A percentile compares a stretch with the other conserved stretches of the same genome.
phyloP scores from a whole-genome alignment of 2,888 invertebrate species.

The Xanthia icteritia region DNA sequence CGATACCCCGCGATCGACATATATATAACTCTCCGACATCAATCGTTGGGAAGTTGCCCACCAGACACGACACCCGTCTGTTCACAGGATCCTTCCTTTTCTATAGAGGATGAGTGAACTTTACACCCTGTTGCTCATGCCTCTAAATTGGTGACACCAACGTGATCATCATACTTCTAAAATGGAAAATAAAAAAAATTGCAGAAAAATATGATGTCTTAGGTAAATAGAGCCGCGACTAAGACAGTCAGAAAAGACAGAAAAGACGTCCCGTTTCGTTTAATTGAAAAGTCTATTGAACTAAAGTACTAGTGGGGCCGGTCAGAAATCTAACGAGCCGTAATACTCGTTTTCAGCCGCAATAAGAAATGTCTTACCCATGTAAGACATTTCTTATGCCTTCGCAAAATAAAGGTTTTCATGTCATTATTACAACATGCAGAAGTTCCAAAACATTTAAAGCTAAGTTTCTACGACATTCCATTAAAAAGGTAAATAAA shows the following conservation, averaged over 20 bases:
- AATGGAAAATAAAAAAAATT: not conserved
- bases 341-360: not conserved
- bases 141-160: too few species aligned
- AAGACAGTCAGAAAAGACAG: too few species aligned
- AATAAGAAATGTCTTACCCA: too few species aligned
- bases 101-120: too few species aligned
- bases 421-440: not conserved
- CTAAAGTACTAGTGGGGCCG: not conserved
- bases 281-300: not conserved
- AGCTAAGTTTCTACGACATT: not conserved
- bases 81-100: too few species aligned
- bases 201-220: not conserved
- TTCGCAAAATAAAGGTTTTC: not conserved
- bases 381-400: not conserved
- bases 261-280: not conserved
- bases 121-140: too few species aligned
- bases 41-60: too few species aligned
- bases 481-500: constrained; percentile 11
- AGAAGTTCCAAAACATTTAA: not conserved
- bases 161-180: too few species aligned
- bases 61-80: too few species aligned
- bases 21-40: too few species aligned
- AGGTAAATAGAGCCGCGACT: not conserved
- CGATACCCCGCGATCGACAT: too few species aligned
- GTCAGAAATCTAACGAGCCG: not conserved